Evolutionary conservation across 2,888 invertebrate species (phyloP).

Genomic region (Lapara coniferarum): DNA sequence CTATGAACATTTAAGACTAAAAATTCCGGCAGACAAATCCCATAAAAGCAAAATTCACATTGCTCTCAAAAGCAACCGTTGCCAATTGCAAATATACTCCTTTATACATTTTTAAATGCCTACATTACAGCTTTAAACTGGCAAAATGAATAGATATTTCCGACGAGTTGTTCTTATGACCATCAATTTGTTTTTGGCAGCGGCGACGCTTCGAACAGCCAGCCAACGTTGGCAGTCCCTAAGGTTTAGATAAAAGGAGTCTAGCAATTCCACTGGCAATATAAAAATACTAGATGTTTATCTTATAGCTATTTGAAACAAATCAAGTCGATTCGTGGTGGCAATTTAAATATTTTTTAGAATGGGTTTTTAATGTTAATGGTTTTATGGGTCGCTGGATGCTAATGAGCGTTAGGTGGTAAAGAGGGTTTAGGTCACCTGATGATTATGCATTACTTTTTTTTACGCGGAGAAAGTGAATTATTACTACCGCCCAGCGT

Average conservation of each 20-base stretch:
- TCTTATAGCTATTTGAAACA: conserved; percentile 25
- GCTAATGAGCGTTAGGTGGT: not conserved
- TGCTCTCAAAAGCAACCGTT: conserved; percentile 22
- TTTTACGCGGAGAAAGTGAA: too few relatives aligned
- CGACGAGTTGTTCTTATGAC: conserved; percentile 34
- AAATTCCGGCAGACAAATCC: too few relatives aligned
- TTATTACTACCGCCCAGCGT: too few relatives aligned
- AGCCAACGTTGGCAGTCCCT: conserved; percentile 43
- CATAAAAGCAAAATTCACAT: not conserved
- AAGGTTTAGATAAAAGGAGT: conserved; percentile 42
- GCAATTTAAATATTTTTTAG: conserved; percentile 6
- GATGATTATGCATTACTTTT: too few relatives aligned
- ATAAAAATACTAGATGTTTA: conserved; percentile 25
- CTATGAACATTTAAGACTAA: too few relatives aligned
- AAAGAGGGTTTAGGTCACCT: too few relatives aligned
- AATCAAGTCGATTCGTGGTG: conserved; percentile 23
- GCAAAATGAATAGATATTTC: conserved; percentile 23
- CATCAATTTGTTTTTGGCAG: conserved; percentile 49
- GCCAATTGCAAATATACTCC: conserved; percentile 23
- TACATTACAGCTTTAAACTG: conserved; percentile 23
- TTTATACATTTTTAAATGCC: conserved; percentile 28
- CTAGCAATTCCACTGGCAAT: conserved; percentile 19
- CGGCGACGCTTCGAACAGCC: conserved; percentile 39
- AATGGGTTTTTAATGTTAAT: conserved; percentile 19
- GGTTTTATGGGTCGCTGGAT: not conserved